These are phyloP conservation scores for Conus ventricosus DNA, from an alignment of 1,140 invertebrate genomes.

Conservation along the genomic window DNA sequence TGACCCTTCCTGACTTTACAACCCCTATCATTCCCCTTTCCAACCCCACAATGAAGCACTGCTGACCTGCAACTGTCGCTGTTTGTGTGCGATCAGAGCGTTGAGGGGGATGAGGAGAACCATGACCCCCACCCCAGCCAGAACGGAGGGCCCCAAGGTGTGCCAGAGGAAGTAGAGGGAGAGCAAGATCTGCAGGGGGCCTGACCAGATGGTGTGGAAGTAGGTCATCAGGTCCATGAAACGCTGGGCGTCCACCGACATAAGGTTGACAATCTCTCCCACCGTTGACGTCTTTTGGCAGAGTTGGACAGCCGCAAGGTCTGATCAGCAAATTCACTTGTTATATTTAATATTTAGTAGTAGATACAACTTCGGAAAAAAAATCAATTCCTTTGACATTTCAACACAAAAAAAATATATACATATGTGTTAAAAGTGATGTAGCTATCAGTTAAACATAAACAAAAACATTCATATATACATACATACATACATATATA, in stretches of 20 bases:
- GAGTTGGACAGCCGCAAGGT: slow-evolving; percentile 66
- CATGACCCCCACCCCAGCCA: slow-evolving; percentile 75
- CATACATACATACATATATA: too few relatives aligned
- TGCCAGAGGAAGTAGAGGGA: slow-evolving; percentile 94
- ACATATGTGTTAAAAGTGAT: too few relatives aligned
- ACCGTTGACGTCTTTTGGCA: slow-evolving; percentile 75
- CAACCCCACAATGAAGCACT: background rate
- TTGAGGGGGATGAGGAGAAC: slow-evolving; percentile 81
- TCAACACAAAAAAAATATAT: too few relatives aligned
- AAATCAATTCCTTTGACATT: too few relatives aligned
- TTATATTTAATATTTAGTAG: too few relatives aligned
- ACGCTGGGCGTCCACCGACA: slow-evolving; percentile 78
- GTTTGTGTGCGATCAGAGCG: slow-evolving; percentile 89
- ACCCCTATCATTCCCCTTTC: background rate
- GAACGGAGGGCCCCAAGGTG: slow-evolving; percentile 77
- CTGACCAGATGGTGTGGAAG: slow-evolving; percentile 97
- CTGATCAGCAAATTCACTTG: slow-evolving; percentile 32
- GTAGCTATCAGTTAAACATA: too few relatives aligned
- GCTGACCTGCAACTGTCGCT: slow-evolving; percentile 78
- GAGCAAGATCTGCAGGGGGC: slow-evolving; percentile 91
- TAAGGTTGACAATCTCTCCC: slow-evolving; percentile 80
- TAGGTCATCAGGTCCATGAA: slow-evolving; percentile 80
- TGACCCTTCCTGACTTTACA: background rate
- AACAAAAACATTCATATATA: too few relatives aligned
- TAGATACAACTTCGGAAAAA: too few relatives aligned